Conservation (phyloP, 2,888 invertebrate genomes). For the Platycheirus albimanus region DNA sequence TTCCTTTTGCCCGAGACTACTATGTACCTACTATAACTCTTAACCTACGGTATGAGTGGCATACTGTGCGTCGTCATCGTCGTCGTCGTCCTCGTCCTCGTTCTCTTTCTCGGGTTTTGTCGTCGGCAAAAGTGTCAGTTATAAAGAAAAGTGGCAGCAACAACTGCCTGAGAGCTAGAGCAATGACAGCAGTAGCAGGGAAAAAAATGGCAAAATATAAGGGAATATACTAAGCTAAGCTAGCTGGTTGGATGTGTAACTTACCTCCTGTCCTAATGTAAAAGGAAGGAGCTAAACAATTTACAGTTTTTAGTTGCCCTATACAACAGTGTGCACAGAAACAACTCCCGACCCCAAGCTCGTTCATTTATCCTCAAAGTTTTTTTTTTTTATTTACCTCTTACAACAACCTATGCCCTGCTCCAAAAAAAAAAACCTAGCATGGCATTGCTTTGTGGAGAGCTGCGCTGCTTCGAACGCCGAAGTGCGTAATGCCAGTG, state of each 20-base stretch:
- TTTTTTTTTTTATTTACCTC: constrained; percentile 24
- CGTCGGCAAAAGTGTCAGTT: constrained; percentile 49
- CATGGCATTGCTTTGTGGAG: constrained; percentile 51
- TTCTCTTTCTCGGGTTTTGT: background rate
- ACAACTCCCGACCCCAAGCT: constrained; percentile 12
- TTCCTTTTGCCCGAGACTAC: constrained; percentile 65
- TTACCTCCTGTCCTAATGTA: constrained; percentile 51
- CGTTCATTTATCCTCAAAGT: constrained; percentile 23
- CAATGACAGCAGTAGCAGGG: constrained; percentile 19
- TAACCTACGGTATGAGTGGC: constrained; percentile 48
- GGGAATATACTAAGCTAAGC: background rate
- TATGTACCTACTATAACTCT: constrained; percentile 58
- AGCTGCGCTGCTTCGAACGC: constrained; percentile 45
- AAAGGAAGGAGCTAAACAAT: constrained; percentile 63
- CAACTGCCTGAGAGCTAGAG: constrained; percentile 38
- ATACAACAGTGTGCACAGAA: constrained; percentile 17
- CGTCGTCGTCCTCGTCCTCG: background rate
- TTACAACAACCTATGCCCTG: constrained; percentile 40
- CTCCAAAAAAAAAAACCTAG: constrained; percentile 11
- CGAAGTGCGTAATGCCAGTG: constrained; percentile 67
- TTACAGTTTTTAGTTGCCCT: constrained; percentile 63
- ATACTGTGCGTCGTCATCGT: background rate
- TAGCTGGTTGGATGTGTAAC: constrained; percentile 21
- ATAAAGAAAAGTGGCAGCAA: constrained; percentile 49
- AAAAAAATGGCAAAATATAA: constrained; percentile 17